Evolutionary conservation across 2,888 invertebrate genomes (phyloP).

Genomic region (Drosophila lacicola): DNA sequence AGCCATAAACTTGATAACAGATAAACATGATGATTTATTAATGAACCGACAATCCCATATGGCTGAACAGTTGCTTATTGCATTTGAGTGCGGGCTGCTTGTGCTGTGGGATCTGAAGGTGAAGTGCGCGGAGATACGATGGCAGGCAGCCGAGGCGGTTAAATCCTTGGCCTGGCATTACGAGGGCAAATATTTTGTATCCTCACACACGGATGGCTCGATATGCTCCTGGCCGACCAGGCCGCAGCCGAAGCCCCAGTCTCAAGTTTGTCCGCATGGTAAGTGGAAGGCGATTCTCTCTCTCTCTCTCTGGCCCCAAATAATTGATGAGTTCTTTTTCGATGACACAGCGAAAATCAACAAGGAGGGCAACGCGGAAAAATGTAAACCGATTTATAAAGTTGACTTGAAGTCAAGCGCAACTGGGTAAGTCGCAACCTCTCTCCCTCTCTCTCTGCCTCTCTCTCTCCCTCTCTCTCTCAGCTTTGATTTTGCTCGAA

Average conservation of each 20-base stretch:
- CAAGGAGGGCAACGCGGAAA: slow-evolving; percentile 96
- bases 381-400: slow-evolving; percentile 97
- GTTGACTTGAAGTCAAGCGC: slow-evolving; percentile 97
- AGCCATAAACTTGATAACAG: neutral
- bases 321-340: slow-evolving; percentile 9
- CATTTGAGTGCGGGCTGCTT: slow-evolving; percentile 96
- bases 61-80: slow-evolving; percentile 92
- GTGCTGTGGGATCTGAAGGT: slow-evolving; percentile 98
- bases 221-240: slow-evolving; percentile 96
- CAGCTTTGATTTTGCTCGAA: neutral
- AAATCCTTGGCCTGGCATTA: slow-evolving; percentile 98
- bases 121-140: slow-evolving; percentile 94
- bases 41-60: neutral
- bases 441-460: neutral
- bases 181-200: slow-evolving; percentile 99
- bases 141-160: slow-evolving; percentile 91
- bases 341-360: slow-evolving; percentile 88
- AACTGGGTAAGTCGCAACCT: slow-evolving; percentile 67
- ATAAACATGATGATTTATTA: neutral
- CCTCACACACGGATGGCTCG: slow-evolving; percentile 97
- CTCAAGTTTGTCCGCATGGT: slow-evolving; percentile 97
- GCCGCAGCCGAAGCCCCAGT: slow-evolving; percentile 91
- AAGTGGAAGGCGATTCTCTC: slow-evolving; percentile 75
- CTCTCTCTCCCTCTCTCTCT: neutral
- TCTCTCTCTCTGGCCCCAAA: neutral